These are phyloP conservation scores for Drosophila hawaiiensis DNA, from an alignment of 2,888 invertebrate genomes.

Conservation along the genomic window DNA sequence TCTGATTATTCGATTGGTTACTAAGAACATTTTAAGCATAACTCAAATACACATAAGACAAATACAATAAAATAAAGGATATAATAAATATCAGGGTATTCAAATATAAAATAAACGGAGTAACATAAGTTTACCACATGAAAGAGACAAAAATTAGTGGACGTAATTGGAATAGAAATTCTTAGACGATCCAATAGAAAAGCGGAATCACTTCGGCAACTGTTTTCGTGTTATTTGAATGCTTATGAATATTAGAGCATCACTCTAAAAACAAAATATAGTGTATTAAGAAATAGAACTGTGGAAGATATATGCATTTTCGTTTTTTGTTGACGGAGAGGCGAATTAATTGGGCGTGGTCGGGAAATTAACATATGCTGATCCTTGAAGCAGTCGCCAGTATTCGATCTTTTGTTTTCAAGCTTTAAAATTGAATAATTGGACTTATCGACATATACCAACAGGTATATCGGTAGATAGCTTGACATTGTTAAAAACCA, in stretches of 20 bases:
- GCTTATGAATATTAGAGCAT: neutral
- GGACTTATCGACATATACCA: neutral
- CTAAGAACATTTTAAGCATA: neutral
- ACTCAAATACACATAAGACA: neutral
- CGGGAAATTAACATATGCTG: neutral
- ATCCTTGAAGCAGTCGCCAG: neutral
- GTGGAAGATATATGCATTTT: neutral
- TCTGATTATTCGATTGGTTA: neutral
- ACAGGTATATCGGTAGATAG: neutral
- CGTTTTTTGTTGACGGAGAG: neutral
- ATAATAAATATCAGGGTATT: neutral
- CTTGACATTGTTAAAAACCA: neutral
- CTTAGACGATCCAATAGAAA: neutral
- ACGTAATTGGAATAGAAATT: neutral
- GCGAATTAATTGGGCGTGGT: neutral
- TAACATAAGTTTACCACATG: neutral
- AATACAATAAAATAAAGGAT: neutral
- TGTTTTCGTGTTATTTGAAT: neutral
- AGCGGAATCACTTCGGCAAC: neutral
- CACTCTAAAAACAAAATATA: neutral
- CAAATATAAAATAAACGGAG: neutral
- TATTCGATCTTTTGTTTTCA: fast-evolving
- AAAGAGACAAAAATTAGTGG: neutral
- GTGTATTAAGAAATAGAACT: neutral
- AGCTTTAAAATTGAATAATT: neutral